Base-by-base conservation (phyloP, 2,888 invertebrate genomes). In the Drosophila paranaensis region DNA sequence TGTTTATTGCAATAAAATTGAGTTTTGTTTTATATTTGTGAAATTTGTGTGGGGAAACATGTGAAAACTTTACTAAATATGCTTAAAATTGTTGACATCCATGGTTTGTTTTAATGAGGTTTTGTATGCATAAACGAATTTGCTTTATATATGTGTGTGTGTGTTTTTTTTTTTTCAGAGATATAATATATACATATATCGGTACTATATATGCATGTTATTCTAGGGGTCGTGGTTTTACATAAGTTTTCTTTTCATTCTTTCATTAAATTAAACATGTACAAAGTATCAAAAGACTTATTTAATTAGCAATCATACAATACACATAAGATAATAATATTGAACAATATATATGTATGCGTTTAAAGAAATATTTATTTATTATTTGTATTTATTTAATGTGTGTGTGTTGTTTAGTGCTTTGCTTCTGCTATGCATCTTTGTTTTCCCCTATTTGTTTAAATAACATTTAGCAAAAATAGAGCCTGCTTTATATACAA, bases 391-490 rank as follows among this genome's bases (percentile, higher is more conserved):
- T 80, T 53, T 58, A 50, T 51, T 60, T 46, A 58, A 67, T 72
- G 57, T 77, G 69, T 82, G 27, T 27, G 20, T 20, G 20, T 70
- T 84, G 67, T 82, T 80, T 86, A 88, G 81, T 81, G 85, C 66
- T 79, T 81, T 81, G 74, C 79, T 73, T 80, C 77, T 81, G 77
- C 78, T 79, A 71, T 87, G 78, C 73, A 84, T 77, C 77, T 65
- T 74, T 79, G 68, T 75, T 87, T 87, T 86, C 82, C 77, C 88
- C 81, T 88, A 88, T 83, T 88, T 86, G 83, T 86, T 87, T 73
- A 87, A 89, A 87, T 90, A 88, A 90, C 90, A 90, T 90, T 88
- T 88, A 88, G 90, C 90, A 88, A 90, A 88, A 88, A 88, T 90
- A 88, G 89, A 88, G 76, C 79, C 78, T 89, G 82, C 85, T 81